Base-by-base conservation (phyloP, 1,140 invertebrate genomes). In the Drosophila repleta region DNA sequence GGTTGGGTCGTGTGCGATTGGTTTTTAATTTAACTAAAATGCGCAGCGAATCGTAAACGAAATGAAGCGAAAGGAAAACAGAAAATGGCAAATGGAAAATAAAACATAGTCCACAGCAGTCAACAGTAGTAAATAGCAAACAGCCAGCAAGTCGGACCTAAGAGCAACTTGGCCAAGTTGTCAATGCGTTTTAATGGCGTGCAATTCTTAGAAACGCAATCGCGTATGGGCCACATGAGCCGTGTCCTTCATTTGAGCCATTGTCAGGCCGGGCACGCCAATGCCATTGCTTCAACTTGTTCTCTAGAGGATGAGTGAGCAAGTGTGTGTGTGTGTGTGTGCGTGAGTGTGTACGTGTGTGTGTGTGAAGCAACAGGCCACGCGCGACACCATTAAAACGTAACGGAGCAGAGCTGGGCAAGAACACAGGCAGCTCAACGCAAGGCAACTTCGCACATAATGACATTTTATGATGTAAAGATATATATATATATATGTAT, bases 21-120 rank as follows among this genome's bases (percentile, higher is more conserved):
- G 45, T 72, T 87, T 87, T 87, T 82, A 82, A 87, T 87, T 87
- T 88, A 82, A 82, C 82, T 89, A 77, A 87, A 87, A 76, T 89
- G 83, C 79, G 72, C 73, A 83, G 57, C 73, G 69, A 53, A 74
- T 20, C 37, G 18, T 18, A 66, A 55, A 63, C 26, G 21, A 37
- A 41, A 56, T 4, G 15, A 11, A 24, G 5, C 8, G 17, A 52
- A 15, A 7, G 17, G n/a, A 10, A n/a, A n/a, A n/a, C n/a, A 24
- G 4, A 24, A 24, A 29, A 8, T 3, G 18, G 17, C 3, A 39
- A 39, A 39, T 39, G 17, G 15, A 15, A 35, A 35, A 35, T 35
- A 35, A 35, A 35, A 35, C 32, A 35, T 29, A 29, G 26, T 5
- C 4, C 2, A 2, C 26, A 29, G 26, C 26, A 29, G 26, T 39